phyloP scores from a whole-genome alignment of 2,113 vertebrate species.

The Sphaerodactylus townsendi region DNA sequence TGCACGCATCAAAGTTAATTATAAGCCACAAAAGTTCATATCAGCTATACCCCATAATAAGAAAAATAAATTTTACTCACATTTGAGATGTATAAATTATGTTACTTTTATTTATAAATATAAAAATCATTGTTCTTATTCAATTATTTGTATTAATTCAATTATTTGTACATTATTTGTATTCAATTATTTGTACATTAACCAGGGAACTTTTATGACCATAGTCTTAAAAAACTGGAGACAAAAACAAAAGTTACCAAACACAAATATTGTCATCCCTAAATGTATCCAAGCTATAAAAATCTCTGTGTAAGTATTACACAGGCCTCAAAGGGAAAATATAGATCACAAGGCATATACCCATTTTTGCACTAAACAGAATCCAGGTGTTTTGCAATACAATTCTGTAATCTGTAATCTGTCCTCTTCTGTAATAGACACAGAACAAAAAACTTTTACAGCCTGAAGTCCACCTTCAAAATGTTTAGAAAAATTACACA shows the following conservation, averaged over 20 bases:
- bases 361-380: not conserved
- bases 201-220: not conserved
- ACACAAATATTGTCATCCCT: not conserved
- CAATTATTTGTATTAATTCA: not conserved
- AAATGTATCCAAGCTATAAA: conserved; percentile 24
- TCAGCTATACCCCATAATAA: not conserved
- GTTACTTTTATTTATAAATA: not conserved
- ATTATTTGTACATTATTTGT: not conserved
- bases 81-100: not conserved
- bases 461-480: not conserved
- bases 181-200: not conserved
- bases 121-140: too few species aligned
- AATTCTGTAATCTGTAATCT: not conserved
- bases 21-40: not conserved
- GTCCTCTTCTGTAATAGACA: not conserved
- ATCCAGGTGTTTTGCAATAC: not conserved
- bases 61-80: not conserved
- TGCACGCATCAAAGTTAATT: not conserved
- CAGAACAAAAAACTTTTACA: not conserved
- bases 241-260: conserved; percentile 1
- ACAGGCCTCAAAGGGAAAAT: not conserved
- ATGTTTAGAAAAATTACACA: not conserved
- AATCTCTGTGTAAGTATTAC: not conserved
- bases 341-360: not conserved
- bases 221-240: not conserved